Percentiles rank a stretch among this genome's conserved stretches.
Conservation (phyloP, 2,797 vertebrate species). For the Calcarius lapponicus region DNA sequence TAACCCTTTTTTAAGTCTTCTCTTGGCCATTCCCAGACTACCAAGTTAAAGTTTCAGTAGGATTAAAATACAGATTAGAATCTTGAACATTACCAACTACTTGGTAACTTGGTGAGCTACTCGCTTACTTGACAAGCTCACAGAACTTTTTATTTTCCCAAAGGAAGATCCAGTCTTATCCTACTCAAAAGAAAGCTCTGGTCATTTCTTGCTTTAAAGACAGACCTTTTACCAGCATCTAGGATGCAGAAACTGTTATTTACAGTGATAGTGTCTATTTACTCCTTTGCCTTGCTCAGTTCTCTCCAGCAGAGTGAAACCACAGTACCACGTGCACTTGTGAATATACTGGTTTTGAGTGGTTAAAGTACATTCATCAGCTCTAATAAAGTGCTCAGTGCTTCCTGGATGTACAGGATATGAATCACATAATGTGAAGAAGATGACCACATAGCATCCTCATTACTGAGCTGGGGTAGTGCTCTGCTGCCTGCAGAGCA, state of each 20-base stretch:
- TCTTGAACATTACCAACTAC: background rate
- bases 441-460: slow-evolving; percentile 39
- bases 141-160: background rate
- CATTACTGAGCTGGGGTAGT: background rate
- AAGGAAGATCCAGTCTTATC: background rate
- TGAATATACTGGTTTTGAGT: background rate
- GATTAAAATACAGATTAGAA: background rate
- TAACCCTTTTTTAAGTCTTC: background rate
- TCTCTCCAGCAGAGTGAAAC: background rate
- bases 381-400: slow-evolving; percentile 7
- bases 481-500: slow-evolving; percentile 25
- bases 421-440: slow-evolving; percentile 48
- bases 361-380: slow-evolving; percentile 12
- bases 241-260: background rate
- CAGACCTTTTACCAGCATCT: background rate
- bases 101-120: background rate
- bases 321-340: background rate
- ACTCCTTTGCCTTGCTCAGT: background rate
- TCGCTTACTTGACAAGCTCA: background rate
- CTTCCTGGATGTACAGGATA: slow-evolving; percentile 53
- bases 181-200: background rate
- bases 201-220: background rate
- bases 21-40: background rate
- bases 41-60: background rate
- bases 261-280: background rate